Evolutionary conservation across 23 tunicate species (phyloP), one percentile per base, ranked within the genome.

Genomic region (Halocynthia roretzi): DNA sequence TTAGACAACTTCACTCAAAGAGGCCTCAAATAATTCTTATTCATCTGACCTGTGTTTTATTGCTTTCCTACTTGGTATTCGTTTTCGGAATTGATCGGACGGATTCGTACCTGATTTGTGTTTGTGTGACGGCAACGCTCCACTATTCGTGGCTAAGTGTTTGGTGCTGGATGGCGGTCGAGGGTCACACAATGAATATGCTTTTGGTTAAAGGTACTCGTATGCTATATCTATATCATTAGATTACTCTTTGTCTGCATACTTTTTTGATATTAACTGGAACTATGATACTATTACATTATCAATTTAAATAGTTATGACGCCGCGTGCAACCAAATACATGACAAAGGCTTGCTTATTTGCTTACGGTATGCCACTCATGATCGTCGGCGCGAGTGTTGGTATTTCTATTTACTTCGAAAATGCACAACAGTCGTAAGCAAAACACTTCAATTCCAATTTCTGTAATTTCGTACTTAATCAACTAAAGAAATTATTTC

Each of bases 121-220:
- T 61, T 6, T 18, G 52, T 50, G 60, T 66, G 50, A 52, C 82
- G 11, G 64, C 69, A 31, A 31, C 67, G 72, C 82, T 78, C 50
- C 82, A 78, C 52, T 78, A 64, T 61, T 78, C 61, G 72, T 78
- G 82, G 82, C 82, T 78, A 8, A 48, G 71, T 49, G 72, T 72
- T 8, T 78, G 82, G 82, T 78, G 82, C 82, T 78, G 82, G 82
- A 78, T 78, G 82, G 72, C 82, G 64, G 82, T 78, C 66, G 82
- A 78, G 72, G 72, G 82, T 61, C 67, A 78, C 82, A 78, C 82
- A 6, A 78, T 78, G 82, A 64, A 78, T 61, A 21, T 50, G 8
- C 8, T 78, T 6, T 61, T 78, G n/a, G 82, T 78, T 51, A 64
- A 78, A 78, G 82, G 82, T 78, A 51, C 44, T 31, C 44, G 44